Conservation (phyloP, 2,797 vertebrate genomes). For the Anomalospiza imberbis region DNA sequence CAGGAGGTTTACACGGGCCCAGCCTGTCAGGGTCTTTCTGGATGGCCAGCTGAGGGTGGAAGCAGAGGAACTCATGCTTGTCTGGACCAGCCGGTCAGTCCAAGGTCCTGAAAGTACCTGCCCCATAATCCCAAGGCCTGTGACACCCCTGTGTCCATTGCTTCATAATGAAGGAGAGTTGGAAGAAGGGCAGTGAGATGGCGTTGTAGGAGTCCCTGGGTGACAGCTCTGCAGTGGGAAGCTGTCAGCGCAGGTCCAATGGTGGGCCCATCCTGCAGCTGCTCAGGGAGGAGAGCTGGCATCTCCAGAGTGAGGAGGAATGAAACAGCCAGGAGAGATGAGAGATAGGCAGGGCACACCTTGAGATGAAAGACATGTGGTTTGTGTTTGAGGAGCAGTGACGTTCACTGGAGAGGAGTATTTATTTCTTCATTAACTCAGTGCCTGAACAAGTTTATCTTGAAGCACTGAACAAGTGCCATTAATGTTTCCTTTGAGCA, state of each 20-base stretch:
- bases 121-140: neutral
- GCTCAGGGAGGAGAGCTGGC: neutral
- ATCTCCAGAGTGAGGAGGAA: neutral
- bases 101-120: neutral
- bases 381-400: conserved; percentile 43
- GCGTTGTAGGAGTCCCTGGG: neutral
- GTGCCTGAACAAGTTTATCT: conserved; percentile 63
- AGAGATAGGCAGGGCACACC: conserved; percentile 54
- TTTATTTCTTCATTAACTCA: conserved; percentile 60
- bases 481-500: conserved; percentile 56
- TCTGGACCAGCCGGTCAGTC: neutral
- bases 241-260: neutral
- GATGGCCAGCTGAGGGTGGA: neutral
- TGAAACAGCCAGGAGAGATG: conserved; percentile 23
- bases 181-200: neutral
- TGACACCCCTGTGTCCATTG: neutral
- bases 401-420: conserved; percentile 19
- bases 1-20: neutral
- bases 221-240: neutral
- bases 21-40: neutral
- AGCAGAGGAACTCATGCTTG: neutral
- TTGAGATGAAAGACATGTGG: conserved; percentile 46
- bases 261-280: neutral
- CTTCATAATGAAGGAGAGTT: neutral
- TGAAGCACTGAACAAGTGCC: conserved; percentile 54